Conservation (phyloP, 2,888 invertebrate species). For the Leucoptera coffeella region DNA sequence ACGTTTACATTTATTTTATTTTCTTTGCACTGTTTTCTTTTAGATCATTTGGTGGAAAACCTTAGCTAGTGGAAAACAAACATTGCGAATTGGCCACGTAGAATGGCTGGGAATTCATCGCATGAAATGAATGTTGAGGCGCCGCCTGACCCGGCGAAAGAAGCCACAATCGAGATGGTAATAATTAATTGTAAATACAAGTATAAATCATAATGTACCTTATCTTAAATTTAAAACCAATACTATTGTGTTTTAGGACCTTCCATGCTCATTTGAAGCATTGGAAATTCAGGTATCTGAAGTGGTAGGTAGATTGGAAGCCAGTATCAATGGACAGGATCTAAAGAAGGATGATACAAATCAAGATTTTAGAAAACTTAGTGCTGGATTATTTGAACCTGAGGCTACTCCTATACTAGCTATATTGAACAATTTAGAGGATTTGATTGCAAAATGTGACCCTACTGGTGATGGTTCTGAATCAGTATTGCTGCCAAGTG, state of each 20-base stretch:
- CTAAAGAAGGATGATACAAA: conserved; percentile 24
- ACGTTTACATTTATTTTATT: no score
- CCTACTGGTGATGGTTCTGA: conserved; percentile 58
- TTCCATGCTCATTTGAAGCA: conserved; percentile 57
- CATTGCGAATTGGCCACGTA: conserved; percentile 33
- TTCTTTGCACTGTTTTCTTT: no score
- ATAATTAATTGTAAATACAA: conserved; percentile 6
- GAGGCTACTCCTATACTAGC: conserved; percentile 55
- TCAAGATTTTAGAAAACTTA: conserved; percentile 37
- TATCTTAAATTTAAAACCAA: conserved; percentile 3
- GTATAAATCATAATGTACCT: neutral
- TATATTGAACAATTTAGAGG: conserved; percentile 54
- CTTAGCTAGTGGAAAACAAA: no score
- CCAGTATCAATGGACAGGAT: conserved; percentile 49
- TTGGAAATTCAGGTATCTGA: conserved; percentile 69
- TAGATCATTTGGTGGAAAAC: no score
- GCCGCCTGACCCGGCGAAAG: conserved; percentile 18
- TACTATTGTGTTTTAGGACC: conserved; percentile 36
- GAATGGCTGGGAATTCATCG: conserved; percentile 39
- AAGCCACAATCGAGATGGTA: conserved; percentile 23
- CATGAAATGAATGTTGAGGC: conserved; percentile 26
- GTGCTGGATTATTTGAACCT: conserved; percentile 45
- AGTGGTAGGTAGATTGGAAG: conserved; percentile 64
- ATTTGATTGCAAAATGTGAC: conserved; percentile 55
- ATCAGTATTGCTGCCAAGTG: conserved; percentile 57